phyloP scores from a whole-genome alignment of 2,888 invertebrate species.

The Acanthoscelides obtectus region DNA sequence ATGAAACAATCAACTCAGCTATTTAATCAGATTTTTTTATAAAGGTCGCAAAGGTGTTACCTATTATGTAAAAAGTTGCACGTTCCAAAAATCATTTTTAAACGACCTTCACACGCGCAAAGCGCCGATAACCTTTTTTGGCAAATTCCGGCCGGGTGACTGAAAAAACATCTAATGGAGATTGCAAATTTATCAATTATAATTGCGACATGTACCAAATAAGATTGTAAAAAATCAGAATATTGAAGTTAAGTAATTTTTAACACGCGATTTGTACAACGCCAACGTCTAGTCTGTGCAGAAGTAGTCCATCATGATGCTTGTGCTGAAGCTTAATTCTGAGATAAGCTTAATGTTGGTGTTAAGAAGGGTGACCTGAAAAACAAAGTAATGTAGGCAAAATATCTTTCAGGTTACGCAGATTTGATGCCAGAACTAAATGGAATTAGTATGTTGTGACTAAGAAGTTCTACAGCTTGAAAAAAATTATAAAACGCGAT shows the following conservation, averaged over 20 bases:
- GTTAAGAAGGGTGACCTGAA: too few species aligned
- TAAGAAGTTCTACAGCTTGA: too few species aligned
- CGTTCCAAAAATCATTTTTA: neutral
- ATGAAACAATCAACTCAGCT: neutral
- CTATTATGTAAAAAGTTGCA: neutral
- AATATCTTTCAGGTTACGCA: too few species aligned
- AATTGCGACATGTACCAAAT: neutral
- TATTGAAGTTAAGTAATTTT: neutral
- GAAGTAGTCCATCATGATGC: too few species aligned
- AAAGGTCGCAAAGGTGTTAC: neutral
- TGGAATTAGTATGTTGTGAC: too few species aligned
- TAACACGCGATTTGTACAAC: neutral
- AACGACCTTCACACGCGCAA: neutral
- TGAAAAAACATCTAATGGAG: neutral
- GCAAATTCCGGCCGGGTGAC: neutral
- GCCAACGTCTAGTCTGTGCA: too few species aligned
- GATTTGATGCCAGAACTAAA: too few species aligned
- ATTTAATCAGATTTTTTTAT: neutral
- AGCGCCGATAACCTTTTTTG: neutral
- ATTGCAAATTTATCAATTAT: neutral
- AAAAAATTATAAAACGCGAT: too few species aligned
- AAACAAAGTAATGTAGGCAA: too few species aligned
- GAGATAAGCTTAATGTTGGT: too few species aligned
- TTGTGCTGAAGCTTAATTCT: too few species aligned
- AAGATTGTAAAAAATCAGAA: neutral